Conservation (phyloP, 2,113 vertebrate species). For the Todiramphus saurophagus region DNA sequence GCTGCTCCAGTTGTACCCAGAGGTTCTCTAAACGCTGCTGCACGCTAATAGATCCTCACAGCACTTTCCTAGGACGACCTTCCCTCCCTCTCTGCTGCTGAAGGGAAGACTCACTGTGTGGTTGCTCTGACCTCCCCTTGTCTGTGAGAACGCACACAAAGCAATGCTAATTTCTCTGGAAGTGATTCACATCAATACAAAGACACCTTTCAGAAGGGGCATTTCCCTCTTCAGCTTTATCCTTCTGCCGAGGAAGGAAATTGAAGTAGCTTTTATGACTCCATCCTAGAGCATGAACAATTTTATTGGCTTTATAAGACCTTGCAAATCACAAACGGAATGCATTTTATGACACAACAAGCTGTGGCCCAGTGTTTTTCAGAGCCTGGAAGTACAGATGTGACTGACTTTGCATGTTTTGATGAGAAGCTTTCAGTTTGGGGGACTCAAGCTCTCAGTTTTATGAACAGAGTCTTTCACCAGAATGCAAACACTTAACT, state of each 20-base stretch:
- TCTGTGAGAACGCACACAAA: not conserved
- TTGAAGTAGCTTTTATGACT: not conserved
- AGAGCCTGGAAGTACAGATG: not conserved
- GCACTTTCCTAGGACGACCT: not conserved
- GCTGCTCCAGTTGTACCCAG: not conserved
- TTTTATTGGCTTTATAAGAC: not conserved
- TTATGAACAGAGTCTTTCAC: not conserved
- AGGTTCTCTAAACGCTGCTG: not conserved
- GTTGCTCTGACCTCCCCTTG: not conserved
- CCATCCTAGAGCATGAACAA: not conserved
- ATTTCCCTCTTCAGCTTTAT: slow-evolving; percentile 9
- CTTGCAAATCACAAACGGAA: not conserved
- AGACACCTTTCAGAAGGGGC: not conserved
- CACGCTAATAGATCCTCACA: not conserved
- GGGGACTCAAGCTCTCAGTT: not conserved
- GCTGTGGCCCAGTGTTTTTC: not conserved
- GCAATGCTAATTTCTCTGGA: not conserved
- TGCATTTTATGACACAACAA: not conserved
- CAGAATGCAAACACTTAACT: not conserved
- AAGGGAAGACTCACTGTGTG: not conserved
- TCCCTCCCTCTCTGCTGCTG: not conserved
- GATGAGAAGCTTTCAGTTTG: not conserved
- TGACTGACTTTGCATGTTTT: not conserved
- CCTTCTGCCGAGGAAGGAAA: not conserved
- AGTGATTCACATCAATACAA: not conserved